Evolutionary conservation across 2,888 invertebrate genomes (phyloP), one percentile per base, ranked within the genome.

Genomic region (Epinotia nisella): DNA sequence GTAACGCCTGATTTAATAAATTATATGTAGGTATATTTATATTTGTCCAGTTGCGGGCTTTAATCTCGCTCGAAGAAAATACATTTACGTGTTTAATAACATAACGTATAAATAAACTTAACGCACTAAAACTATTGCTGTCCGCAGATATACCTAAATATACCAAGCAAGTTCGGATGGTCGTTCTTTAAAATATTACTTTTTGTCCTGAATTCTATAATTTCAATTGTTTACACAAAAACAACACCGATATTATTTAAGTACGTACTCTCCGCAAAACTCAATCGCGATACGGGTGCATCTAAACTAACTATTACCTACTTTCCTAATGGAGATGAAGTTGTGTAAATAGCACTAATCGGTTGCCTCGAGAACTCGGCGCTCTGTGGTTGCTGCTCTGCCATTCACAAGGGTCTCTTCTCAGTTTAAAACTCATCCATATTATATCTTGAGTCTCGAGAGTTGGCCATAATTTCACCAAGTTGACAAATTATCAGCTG

Each of bases 321-420:
- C 35, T 29, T 51, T 64, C 64, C 64, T 64, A 51, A 64, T 53
- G 29, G 51, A 64, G 64, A 17, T 51, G n/a, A 35, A 35, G n/a
- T 64, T 4, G 53, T 64, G 64, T 35, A 64, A 53, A 64, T 64
- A 53, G 51, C 64, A 53, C 51, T 64, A 53, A 64, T 64, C 51
- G 35, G 29, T 64, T 53, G 35, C 51, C 17, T 17, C 35, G 64
- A 17, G 62, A 35, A 35, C 64, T 35, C 29, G n/a, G n/a, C 17
- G 19, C 64, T 53, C 35, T 64, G 51, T n/a, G 51, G 64, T 17
- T 62, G n/a, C 45, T 51, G n/a, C n/a, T 49, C 9, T 9, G 9
- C 35, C 7, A 9, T 35, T 49, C 4, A 49, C 49, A 49, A 49
- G 5, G n/a, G 49, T n/a, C 5, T 49, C 49, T n/a, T n/a, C 7